Evolutionary conservation across 2,797 vertebrate species (phyloP), one percentile per base, ranked within the genome.

Genomic region (Syndactyla subalaris): DNA sequence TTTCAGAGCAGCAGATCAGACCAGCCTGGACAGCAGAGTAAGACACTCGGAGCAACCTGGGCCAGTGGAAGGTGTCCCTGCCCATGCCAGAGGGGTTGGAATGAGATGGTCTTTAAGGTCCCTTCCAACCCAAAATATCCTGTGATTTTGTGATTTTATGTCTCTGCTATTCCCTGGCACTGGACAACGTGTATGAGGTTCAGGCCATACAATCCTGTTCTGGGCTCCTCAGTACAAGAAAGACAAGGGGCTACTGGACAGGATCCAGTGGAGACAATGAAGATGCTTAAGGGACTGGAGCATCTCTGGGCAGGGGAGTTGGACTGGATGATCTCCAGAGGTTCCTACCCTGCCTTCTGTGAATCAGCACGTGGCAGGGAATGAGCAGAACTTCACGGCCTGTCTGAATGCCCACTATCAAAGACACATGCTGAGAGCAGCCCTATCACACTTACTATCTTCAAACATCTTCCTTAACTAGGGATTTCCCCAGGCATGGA

Each of bases 181-280:
- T n/a, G 10, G 16, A 5, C 26, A 52, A 13, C 7, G 13, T 2
- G 0, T 21, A 1, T 10, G 0, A 39, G 22, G 15, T 20, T 85
- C 32, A 72, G 45, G 20, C 65, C 17, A 14, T 3, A 12, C 10
- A 63, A 20, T 14, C 18, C 38, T 38, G 9, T 26, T 24, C 55
- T 48, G 12, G 12, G 21, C 18, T 88, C 5, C 26, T 41, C 41
- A 27, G 17, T 52, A 30, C 29, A 52, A 52, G 51, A 30, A 52
- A 52, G 18, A 39, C 38, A 39, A 29, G 26, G 26, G 24, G 55
- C 55, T 58, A 17, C 55, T 36, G 34, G 19, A 29, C 26, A 29
- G 17, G 17, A 17, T 61, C 17, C 58, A 39, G 18, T 39, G 38
- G 27, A 39, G 27, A 6, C 18, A 38, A 10, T 26, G 8, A 29